phyloP scores from a whole-genome alignment of 2,113 vertebrate species.

The Oryzias celebensis region DNA sequence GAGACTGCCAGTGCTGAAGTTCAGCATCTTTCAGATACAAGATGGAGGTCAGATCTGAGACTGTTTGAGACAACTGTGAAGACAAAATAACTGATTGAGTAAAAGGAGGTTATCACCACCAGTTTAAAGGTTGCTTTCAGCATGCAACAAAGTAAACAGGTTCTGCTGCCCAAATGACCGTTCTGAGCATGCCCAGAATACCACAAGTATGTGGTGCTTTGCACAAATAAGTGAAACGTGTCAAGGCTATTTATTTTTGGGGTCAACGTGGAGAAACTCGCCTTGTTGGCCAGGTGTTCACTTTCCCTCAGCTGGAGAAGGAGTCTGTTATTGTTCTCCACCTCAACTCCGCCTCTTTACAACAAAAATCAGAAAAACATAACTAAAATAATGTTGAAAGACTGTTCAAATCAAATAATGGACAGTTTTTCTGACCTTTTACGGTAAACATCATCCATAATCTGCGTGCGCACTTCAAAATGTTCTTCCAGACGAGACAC shows the following conservation, averaged over 20 bases:
- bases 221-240: not conserved
- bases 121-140: not conserved
- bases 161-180: not conserved
- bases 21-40: constrained; percentile 76
- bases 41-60: constrained; percentile 69
- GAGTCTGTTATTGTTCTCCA: constrained; percentile 26
- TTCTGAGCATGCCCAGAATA: too few species aligned
- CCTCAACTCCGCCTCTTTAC: constrained; percentile 26
- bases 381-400: not conserved
- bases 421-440: constrained; percentile 46
- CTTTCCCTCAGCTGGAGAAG: constrained; percentile 68
- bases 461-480: constrained; percentile 54
- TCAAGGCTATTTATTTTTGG: too few species aligned
- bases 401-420: not conserved
- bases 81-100: not conserved
- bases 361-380: constrained; percentile 13
- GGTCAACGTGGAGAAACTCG: constrained; percentile 16
- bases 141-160: not conserved
- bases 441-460: constrained; percentile 53
- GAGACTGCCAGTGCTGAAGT: constrained; percentile 76
- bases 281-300: constrained; percentile 70
- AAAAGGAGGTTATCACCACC: not conserved
- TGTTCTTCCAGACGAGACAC: constrained; percentile 71
- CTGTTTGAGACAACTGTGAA: constrained; percentile 71
- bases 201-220: not conserved